Base-by-base conservation (phyloP, 1,140 invertebrate species). In the Papilio dardanus region DNA sequence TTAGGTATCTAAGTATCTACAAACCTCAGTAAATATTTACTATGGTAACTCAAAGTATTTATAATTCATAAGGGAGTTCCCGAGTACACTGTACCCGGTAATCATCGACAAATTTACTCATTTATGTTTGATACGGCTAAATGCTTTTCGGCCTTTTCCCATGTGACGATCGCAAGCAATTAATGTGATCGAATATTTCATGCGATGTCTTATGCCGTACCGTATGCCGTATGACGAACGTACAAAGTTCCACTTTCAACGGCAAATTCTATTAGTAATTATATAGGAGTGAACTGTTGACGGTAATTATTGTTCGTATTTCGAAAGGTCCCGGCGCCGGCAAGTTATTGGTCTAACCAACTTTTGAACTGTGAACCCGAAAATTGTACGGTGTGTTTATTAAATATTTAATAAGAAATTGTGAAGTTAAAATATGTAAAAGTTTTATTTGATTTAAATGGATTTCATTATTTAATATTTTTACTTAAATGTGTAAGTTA, bases 131-230 rank as follows among this genome's bases (percentile, higher is more conserved):
- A 89, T 91, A 79, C 75, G 74, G 76, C 80, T 88, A 91, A 91
- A 92, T 86, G 87, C 85, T 88, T 91, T 89, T 90, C 83, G 87
- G 88, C 81, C 86, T 84, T 87, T 89, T 90, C 90, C 88, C 81
- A 83, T 77, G 85, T 77, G 89, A 84, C 83, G 76, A 86, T 84
- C 81, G 75, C 19, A 71, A 74, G 40, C 28, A 69, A 76, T 76
- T 58, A 54, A 73, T 54, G 19, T 73, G 71, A 71, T 73, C 42
- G 71, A 16, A 33, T 10, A 33, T 73, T 73, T 30, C 10, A 21
- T 4, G 7, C 24, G 21, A 28, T 12, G 71, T 54, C 71, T 58
- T 73, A 0, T 33, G n/a, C n/a, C n/a, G n/a, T n/a, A n/a, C n/a
- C n/a, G n/a, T n/a, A n/a, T n/a, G n/a, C n/a, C n/a, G n/a, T n/a